Evolutionary conservation across 92 coral and sea anemone genomes (phyloP).

Genomic region (Diadumene lineata): DNA sequence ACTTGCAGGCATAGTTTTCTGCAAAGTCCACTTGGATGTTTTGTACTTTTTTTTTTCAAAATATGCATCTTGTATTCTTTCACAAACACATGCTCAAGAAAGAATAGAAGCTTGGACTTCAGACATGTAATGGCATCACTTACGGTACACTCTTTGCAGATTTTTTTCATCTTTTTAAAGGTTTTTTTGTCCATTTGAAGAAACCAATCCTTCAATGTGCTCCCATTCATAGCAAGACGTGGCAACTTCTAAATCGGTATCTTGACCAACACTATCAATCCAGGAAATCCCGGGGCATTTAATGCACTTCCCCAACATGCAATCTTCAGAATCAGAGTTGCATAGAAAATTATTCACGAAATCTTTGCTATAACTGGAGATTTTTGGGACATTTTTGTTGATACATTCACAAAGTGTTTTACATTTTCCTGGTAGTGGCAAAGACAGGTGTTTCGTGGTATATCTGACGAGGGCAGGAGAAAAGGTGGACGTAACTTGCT

Average conservation of each 20-base stretch:
- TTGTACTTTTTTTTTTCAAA: slow-evolving; percentile 33
- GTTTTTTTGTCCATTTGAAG: slow-evolving; percentile 25
- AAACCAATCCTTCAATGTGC: slow-evolving; percentile 13
- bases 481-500: slow-evolving; percentile 45
- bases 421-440: slow-evolving; percentile 45
- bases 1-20: slow-evolving; percentile 52
- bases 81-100: slow-evolving; percentile 44
- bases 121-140: slow-evolving; percentile 10
- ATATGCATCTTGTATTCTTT: slow-evolving; percentile 26
- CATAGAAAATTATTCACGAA: slow-evolving; percentile 41
- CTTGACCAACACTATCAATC: slow-evolving; percentile 6
- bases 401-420: slow-evolving; percentile 41
- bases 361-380: slow-evolving; percentile 26
- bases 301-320: slow-evolving; percentile 46
- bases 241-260: neutral
- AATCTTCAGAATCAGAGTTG: slow-evolving; percentile 6
- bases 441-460: slow-evolving; percentile 42
- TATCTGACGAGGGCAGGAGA: slow-evolving; percentile 39
- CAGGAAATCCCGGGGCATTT: slow-evolving; percentile 21
- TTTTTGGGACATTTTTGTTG: slow-evolving; percentile 14
- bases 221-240: slow-evolving; percentile 62
- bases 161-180: slow-evolving; percentile 31
- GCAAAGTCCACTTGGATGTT: slow-evolving; percentile 71
- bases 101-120: slow-evolving; percentile 13
- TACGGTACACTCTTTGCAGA: slow-evolving; percentile 29